Percentiles rank a stretch among this genome's conserved stretches.
phyloP scores from a whole-genome alignment of 2,888 invertebrate species.

The Limnephilus rhombicus region DNA sequence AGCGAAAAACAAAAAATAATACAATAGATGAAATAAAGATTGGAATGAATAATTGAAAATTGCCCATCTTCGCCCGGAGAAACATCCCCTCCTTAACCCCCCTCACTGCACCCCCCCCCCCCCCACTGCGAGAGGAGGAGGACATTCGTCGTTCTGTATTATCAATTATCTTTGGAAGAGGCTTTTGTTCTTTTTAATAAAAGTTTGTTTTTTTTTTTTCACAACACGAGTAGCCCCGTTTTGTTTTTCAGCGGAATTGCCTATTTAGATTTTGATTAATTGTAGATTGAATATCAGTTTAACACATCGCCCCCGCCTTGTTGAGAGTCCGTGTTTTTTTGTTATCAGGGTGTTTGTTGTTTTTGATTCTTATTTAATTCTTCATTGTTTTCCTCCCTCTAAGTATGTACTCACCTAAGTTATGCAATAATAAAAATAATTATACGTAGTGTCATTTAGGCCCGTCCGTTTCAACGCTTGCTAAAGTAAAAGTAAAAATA shows the following conservation, averaged over 20 bases:
- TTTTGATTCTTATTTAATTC: background rate
- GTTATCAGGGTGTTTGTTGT: background rate
- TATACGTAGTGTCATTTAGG: background rate
- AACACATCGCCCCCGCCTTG: background rate
- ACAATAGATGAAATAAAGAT: conserved; percentile 66
- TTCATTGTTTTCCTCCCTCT: background rate
- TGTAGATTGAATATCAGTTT: conserved; percentile 50
- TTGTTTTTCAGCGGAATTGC: conserved; percentile 30
- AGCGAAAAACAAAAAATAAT: conserved; percentile 63
- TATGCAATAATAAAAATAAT: background rate
- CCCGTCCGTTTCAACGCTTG: too few species aligned
- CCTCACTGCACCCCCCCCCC: conserved; percentile 26
- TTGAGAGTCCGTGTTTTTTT: background rate
- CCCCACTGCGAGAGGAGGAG: conserved; percentile 22
- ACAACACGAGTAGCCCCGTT: conserved; percentile 14
- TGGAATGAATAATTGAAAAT: conserved; percentile 66
- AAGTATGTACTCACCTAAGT: background rate
- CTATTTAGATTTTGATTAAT: conserved; percentile 62
- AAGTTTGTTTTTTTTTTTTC: conserved; percentile 60
- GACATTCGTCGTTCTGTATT: conserved; percentile 63
- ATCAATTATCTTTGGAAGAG: conserved; percentile 65
- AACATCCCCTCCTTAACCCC: background rate
- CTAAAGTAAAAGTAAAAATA: too few species aligned
- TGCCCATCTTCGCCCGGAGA: conserved; percentile 46
- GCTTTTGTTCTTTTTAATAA: conserved; percentile 65